Evolutionary conservation across 35 echinoderm and acorn worm genomes (phyloP), one percentile per base, ranked within the genome.

Genomic region (Strongylocentrotus purpuratus): DNA sequence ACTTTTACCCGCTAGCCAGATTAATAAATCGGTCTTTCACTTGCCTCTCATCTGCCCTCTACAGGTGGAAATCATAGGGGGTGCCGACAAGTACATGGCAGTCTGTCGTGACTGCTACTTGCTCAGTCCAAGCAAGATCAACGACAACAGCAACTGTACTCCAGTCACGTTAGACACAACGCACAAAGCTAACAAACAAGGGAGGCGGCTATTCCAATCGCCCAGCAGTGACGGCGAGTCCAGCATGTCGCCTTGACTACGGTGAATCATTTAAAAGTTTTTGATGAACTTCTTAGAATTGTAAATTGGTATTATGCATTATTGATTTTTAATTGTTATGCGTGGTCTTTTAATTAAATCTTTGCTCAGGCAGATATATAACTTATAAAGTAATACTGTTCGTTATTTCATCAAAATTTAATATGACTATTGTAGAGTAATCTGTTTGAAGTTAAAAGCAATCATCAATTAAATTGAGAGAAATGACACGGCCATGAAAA

Each of bases 51-150:
- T 31, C 28, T 46, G 20, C 13, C 46, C 31, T 28, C 20, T 90
- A 9, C 95, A 99, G 98, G 45, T 99, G 71, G 98, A 99, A 88
- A 95, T 99, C 9, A 99, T 99, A 20, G 98, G 98, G 50, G 98
- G 98, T 33, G 96, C 98, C 17, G 98, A 99, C 61, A 99, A 99
- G 88, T 99, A 99, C 97, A 97, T 99, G 98, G 98, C 98, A 31
- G 98, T 96, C 25, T 99, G 98, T 55, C 92, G 98, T 31, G 95
- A 94, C 45, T 99, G 98, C 46, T 98, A 96, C 93, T 95, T 98
- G 25, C 86, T 97, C 22, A 95, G 95, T 70, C 96, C 95, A 2
- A 90, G 85, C 33, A 97, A 97, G 86, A 88, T 95, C 47, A 92
- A 93, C 20, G 91, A 93, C 48, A 93, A 93, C 91, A 93, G 91